phyloP scores from a whole-genome alignment of 2,888 invertebrate genomes.

The Ophion slaviceki region DNA sequence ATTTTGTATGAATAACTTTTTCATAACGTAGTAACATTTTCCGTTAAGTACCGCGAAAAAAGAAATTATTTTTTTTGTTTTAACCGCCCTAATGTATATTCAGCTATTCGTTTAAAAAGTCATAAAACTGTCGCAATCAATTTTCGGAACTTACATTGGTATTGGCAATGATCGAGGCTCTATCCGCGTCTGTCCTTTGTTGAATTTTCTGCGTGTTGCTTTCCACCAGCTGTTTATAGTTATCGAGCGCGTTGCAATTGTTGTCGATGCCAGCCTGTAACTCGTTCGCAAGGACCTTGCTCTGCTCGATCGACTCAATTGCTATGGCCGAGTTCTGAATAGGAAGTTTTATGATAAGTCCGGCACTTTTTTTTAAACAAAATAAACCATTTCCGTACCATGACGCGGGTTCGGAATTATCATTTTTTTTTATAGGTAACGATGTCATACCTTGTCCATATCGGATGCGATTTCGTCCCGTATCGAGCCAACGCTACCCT shows the following conservation, averaged over 20 bases:
- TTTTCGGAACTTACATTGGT: conserved; percentile 71
- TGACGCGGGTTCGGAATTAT: neutral
- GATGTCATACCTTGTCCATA: conserved; percentile 73
- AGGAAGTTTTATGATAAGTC: neutral
- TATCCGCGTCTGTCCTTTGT: conserved; percentile 71
- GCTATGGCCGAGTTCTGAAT: conserved; percentile 72
- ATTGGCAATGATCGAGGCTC: conserved; percentile 65
- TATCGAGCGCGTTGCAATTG: conserved; percentile 67
- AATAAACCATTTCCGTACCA: no score
- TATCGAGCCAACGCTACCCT: conserved; percentile 69
- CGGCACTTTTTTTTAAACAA: neutral
- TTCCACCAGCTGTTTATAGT: conserved; percentile 71
- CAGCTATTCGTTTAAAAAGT: neutral
- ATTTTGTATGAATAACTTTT: no score
- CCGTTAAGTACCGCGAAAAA: no score
- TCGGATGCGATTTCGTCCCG: conserved; percentile 68
- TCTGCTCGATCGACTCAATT: conserved; percentile 66
- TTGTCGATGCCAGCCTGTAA: conserved; percentile 72
- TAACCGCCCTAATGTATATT: neutral
- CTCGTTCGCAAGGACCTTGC: conserved; percentile 71
- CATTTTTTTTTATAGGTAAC: neutral
- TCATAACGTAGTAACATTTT: no score
- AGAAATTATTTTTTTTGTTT: no score
- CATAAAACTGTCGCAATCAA: neutral
- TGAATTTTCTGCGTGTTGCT: conserved; percentile 68